Base-by-base conservation (phyloP, 2,797 vertebrate genomes). In the Zenarchopterus dispar region DNA sequence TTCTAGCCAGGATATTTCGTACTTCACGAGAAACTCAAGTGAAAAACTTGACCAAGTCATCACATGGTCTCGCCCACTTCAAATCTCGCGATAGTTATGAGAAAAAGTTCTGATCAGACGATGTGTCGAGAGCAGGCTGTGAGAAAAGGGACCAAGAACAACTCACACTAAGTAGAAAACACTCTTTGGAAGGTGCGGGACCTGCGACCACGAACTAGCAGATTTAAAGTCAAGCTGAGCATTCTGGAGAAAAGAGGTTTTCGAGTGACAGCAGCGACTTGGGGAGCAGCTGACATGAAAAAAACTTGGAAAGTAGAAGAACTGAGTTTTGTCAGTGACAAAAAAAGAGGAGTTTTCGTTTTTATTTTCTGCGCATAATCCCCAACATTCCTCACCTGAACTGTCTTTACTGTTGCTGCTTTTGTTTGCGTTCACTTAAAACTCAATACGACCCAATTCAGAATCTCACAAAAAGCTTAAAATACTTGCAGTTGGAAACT, bases 301-400 rank as follows among this genome's bases (percentile, higher is more conserved):
- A 77, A 62, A 81, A 81, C 84, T 85, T 84, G 73, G 80, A 87
- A 93, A 93, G 92, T 84, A 92, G 91, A 92, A 92, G 89, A 92
- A 93, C 89, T 91, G 89, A 93, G 91, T 88, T 90, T 87, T 80
- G 72, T 80, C 33, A 65, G 62, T 81, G 56, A 78, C 55, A 23
- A 75, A 57, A 44, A 57, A 67, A 42, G 8, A 42, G 15, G 23
- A 46, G 11, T 50, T 43, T 57, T 55, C 21, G 11, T 50, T 43
- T 57, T 55, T 23, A 19, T 31, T 49, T 62, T 36, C 7, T 8
- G 28, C 26, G 73, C 17, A 56, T 54, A 61, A 46, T 23, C 43
- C 59, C 51, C 44, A 15, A 60, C 39, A 58, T 55, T 50, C 33
- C 17, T 28, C 21, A 16, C 26, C 23, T 51, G 31, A 74, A 72